A percentile compares a stretch with the other conserved stretches of the same genome.
Evolutionary conservation across 1,140 invertebrate genomes (phyloP).

Genomic region (Drosophila nasuta): DNA sequence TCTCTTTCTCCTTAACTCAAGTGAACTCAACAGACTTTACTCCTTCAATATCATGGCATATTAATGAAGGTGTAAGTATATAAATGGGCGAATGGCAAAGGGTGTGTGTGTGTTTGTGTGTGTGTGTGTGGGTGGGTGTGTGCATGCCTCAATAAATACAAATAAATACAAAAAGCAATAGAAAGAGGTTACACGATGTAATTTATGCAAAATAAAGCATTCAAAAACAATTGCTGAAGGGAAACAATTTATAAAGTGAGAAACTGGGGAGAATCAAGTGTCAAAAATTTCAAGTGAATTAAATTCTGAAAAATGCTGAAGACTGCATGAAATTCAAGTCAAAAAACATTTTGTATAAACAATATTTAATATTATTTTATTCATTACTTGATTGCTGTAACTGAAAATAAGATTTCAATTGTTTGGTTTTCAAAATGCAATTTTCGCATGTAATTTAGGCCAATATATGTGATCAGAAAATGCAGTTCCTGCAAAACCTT

Average conservation of each 20-base stretch:
- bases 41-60: conserved; percentile 62
- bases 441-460: neutral
- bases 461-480: conserved; percentile 4
- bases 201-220: conserved; percentile 49
- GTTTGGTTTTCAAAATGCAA: conserved; percentile 18
- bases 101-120: conserved; percentile 2
- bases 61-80: conserved; percentile 51
- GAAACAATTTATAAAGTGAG: conserved; percentile 5
- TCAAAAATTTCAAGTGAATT: conserved; percentile 12
- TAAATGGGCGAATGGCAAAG: neutral
- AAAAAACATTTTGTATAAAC: neutral
- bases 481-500: conserved; percentile 7
- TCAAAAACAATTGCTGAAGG: conserved; percentile 30
- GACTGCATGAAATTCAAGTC: conserved; percentile 3
- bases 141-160: conserved; percentile 65
- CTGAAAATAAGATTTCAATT: conserved; percentile 15
- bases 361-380: conserved; percentile 1
- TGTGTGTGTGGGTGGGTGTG: conserved; percentile 34
- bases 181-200: conserved; percentile 33
- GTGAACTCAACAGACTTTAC: conserved; percentile 30
- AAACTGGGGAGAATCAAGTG: conserved; percentile 11
- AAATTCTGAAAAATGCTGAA: neutral
- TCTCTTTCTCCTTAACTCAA: conserved; percentile 16
- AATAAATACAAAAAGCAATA: conserved; percentile 58
- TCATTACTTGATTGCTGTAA: conserved; percentile 24